These are phyloP conservation scores for Tapera naevia DNA, from an alignment of 2,797 vertebrate species.

Conservation along the genomic window DNA sequence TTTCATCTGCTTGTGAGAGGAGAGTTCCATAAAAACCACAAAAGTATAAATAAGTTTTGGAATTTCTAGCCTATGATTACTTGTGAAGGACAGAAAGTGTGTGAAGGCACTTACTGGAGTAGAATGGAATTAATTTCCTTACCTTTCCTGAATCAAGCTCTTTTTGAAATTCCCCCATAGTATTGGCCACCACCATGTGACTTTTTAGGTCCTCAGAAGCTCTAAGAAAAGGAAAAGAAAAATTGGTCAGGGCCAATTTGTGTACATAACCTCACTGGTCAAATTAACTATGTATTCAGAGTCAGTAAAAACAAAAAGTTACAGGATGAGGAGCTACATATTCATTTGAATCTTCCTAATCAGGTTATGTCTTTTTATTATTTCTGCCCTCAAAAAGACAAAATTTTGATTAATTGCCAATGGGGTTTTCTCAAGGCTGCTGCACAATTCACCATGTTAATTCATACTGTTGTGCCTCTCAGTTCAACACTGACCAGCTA, in stretches of 20 bases:
- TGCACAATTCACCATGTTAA: background rate
- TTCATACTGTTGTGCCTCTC: background rate
- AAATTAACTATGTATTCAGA: background rate
- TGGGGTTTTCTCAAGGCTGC: background rate
- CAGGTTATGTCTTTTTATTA: background rate
- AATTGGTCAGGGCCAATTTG: background rate
- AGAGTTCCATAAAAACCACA: background rate
- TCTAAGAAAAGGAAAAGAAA: constrained; percentile 71
- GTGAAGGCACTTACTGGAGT: background rate
- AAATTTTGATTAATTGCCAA: background rate
- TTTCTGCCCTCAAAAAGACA: background rate
- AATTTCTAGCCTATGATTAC: background rate
- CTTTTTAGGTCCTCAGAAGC: constrained; percentile 87
- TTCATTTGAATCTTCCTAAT: background rate
- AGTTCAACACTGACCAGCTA: background rate
- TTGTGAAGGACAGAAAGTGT: background rate
- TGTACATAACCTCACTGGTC: background rate
- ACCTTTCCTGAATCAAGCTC: constrained; percentile 92
- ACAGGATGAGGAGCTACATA: background rate
- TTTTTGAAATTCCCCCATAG: constrained; percentile 94
- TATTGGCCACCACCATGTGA: constrained; percentile 89
- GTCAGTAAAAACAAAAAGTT: background rate
- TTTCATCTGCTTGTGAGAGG: background rate
- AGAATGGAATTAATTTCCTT: constrained; percentile 30
- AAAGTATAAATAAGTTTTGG: background rate